These are phyloP conservation scores for Indicator maculatus DNA, from an alignment of 2,113 vertebrate genomes.

Conservation along the genomic window DNA sequence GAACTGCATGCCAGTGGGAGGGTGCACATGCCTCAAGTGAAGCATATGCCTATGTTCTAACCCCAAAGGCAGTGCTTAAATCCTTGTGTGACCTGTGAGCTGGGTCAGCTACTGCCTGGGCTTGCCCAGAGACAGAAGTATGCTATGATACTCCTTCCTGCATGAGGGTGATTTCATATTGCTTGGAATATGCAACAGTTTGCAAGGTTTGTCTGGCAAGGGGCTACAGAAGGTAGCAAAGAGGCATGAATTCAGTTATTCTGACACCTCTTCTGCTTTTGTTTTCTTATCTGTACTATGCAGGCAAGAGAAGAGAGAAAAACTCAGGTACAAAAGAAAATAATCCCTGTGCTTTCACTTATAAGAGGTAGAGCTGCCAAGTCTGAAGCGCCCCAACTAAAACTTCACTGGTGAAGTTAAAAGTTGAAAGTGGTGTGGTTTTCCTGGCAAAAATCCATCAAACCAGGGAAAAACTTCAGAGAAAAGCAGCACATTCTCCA, in stretches of 20 bases:
- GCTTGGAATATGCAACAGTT: not conserved
- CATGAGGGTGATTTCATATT: not conserved
- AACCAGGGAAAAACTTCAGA: not conserved
- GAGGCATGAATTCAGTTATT: not conserved
- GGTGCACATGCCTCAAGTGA: not conserved
- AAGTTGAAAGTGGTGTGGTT: not conserved
- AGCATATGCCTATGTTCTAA: not conserved
- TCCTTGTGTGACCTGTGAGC: not conserved
- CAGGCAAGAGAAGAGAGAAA: not conserved
- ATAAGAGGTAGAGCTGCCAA: not conserved
- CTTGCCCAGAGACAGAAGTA: not conserved
- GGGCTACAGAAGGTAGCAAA: not conserved
- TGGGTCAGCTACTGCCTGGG: not conserved
- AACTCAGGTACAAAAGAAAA: not conserved
- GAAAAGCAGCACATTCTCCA: not conserved
- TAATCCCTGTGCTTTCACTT: not conserved
- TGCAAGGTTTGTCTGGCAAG: not conserved
- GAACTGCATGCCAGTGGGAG: not conserved
- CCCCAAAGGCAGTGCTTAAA: conserved; percentile 18
- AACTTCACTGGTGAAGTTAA: not conserved
- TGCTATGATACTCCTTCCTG: not conserved
- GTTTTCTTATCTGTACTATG: not conserved
- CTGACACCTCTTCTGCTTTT: too few relatives aligned
- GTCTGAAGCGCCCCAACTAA: not conserved
- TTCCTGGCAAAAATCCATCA: not conserved